Base-by-base conservation (phyloP, 2,797 vertebrate species). In the Diplodus puntazzo region DNA sequence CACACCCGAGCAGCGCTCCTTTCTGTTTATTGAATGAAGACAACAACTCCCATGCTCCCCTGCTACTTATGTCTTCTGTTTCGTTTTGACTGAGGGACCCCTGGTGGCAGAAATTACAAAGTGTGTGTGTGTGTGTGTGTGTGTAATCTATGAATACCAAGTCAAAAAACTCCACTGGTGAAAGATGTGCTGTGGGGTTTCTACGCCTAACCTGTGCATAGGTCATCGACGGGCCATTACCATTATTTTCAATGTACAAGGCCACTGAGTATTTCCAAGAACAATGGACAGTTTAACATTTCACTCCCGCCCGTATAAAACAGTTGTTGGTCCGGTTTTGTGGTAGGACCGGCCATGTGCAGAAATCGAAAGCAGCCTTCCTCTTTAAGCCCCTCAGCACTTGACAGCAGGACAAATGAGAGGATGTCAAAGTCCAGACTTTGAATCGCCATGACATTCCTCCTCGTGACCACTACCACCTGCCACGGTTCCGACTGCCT, bases 401-500 rank as follows among this genome's bases (percentile, higher is more conserved):
- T 66, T 74, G 73, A 84, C 89, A 84, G 82, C 67, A 78, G 74
- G 75, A 81, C 55, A 79, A 81, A 89, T 73, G 46, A 61, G 74
- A 48, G 12, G 54, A 79, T 62, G 73, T 86, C 81, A 80, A 42
- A 75, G 43, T 88, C 69, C 45, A 11, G 42, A 70, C 81, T 85
- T 77, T 82, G 66, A 82, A 75, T 80, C 64, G 54, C 64, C 82
- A 52, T 82, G 73, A 75, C 75, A 70, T 73, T 60, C 62, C 69
- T 62, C 67, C 65, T 61, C 45, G 20, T 71, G 63, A 70, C 68
- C 39, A 62, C 30, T 42, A 45, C 80, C 82, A 84, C 77, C 77
- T 82, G 85, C 76, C 77, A 62, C 2, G 11, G 48, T 62, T 82
- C 73, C 18, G 63, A 86, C 79, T 70, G 77, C 74, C 73, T 79